Evolutionary conservation across 2,113 vertebrate genomes (phyloP), one percentile per base, ranked within the genome.

Genomic region (Lepus europaeus): DNA sequence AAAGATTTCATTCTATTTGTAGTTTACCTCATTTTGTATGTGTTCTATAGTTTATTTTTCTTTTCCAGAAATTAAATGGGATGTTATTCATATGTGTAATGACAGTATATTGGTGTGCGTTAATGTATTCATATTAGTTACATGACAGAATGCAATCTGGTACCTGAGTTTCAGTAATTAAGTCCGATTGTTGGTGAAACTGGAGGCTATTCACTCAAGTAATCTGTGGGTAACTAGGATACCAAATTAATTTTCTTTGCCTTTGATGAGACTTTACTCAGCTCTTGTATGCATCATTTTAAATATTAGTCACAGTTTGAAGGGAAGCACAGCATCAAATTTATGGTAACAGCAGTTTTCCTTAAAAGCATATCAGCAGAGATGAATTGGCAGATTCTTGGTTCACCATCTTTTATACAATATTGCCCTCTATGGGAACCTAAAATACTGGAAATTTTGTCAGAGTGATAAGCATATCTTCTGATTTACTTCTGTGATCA

Each of bases 371-470:
- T 92, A 97, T 97, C 97, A 91, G 73, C 94, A 82, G 74, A 97
- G 96, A 98, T 93, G 96, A 98, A 97, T 97, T 97, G 95, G 95
- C 93, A 96, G 90, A 96, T 93, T 94, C 87, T 83, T 81, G 51
- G 23, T 23, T 95, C 78, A 51, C 14, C 85, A 98, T 98, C 97
- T 98, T 98, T 98, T 97, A 98, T 98, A 96, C 98, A 98, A 98
- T 97, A 97, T 98, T 98, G 98, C 98, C 98, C 97, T 98, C 98
- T 98, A 98, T 97, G 98, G 98, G 98, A 98, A 79, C 89, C 95
- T 77, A 59, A 93, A 91, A 95, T 97, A 72, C 29, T 97, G 91
- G 53, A 83, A 89, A 95, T 95, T 76, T 73, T 45, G 95, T 29
- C 72, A 80, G n/a, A 20, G 27, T 31, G 36, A 51, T 31, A 88